Percentiles rank a stretch among this genome's conserved stretches.
Conservation (phyloP, 2,888 invertebrate genomes). For the Drosophila falleni region DNA sequence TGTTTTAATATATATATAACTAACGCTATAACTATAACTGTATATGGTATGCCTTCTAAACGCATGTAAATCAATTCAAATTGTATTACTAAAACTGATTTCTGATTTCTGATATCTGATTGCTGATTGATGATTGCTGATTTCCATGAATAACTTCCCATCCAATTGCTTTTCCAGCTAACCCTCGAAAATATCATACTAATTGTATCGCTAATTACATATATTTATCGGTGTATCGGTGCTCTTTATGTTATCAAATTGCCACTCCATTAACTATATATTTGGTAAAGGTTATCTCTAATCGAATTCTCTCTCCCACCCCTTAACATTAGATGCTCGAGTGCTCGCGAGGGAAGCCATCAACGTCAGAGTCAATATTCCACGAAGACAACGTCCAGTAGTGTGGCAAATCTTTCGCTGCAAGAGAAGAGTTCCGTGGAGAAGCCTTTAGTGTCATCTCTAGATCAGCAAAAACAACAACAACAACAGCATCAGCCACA, state of each 20-base stretch:
- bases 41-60: slow-evolving; percentile 25
- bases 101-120: slow-evolving; percentile 14
- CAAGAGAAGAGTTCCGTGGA: slow-evolving; percentile 73
- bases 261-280: slow-evolving; percentile 33
- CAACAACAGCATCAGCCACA: slow-evolving; percentile 41
- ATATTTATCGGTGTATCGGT: slow-evolving; percentile 44
- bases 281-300: not conserved
- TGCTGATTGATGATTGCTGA: slow-evolving; percentile 17
- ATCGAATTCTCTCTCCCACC: not conserved
- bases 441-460: slow-evolving; percentile 72
- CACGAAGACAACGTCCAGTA: slow-evolving; percentile 84
- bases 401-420: slow-evolving; percentile 79
- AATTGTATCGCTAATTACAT: slow-evolving; percentile 18
- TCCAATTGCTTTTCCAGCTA: slow-evolving; percentile 32
- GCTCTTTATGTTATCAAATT: slow-evolving; percentile 43
- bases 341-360: slow-evolving; percentile 77
- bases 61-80: slow-evolving; percentile 59
- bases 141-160: slow-evolving; percentile 22
- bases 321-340: slow-evolving; percentile 73
- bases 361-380: slow-evolving; percentile 85
- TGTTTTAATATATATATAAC: not conserved
- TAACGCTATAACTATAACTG: not conserved
- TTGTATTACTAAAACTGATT: slow-evolving; percentile 18
- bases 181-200: slow-evolving; percentile 3
- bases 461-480: slow-evolving; percentile 39